phyloP scores from a whole-genome alignment of 2,888 invertebrate genomes.

The Lasius platythorax region DNA sequence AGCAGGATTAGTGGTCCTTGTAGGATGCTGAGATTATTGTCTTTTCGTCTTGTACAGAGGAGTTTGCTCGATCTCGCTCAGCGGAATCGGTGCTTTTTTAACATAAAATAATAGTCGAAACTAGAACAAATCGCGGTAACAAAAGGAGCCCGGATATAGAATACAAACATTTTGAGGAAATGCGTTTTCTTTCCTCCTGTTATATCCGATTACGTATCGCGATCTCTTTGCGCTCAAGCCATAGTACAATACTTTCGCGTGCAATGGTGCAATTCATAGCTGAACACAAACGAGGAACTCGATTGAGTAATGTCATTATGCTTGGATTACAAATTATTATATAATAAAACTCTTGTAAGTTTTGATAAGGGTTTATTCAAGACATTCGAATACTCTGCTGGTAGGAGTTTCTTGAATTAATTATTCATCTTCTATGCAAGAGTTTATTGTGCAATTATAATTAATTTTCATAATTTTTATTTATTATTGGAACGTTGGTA shows the following conservation, averaged over 20 bases:
- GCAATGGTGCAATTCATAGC: not conserved
- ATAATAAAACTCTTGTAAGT: not conserved
- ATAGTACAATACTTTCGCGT: constrained; percentile 25
- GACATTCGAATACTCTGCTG: not conserved
- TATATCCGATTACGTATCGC: constrained; percentile 29
- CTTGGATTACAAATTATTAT: not conserved
- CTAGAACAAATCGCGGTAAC: constrained; percentile 54
- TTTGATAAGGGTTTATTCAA: not conserved
- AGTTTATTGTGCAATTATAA: not conserved
- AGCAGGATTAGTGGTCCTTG: constrained; percentile 73
- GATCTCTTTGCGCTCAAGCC: constrained; percentile 13
- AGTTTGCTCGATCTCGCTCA: constrained; percentile 69
- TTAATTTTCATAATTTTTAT: not conserved
- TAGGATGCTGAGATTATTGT: constrained; percentile 75
- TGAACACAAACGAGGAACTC: not conserved
- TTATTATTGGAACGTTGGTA: not conserved
- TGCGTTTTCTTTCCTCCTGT: constrained; percentile 55
- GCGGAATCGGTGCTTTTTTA: constrained; percentile 63
- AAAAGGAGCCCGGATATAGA: constrained; percentile 51
- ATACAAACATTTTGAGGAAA: constrained; percentile 68
- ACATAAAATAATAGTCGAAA: constrained; percentile 68
- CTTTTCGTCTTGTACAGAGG: constrained; percentile 63
- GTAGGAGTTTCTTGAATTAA: not conserved
- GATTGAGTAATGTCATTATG: not conserved
- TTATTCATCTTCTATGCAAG: not conserved